Conservation (phyloP, 2,888 invertebrate genomes). For the Isoperla grammatica region DNA sequence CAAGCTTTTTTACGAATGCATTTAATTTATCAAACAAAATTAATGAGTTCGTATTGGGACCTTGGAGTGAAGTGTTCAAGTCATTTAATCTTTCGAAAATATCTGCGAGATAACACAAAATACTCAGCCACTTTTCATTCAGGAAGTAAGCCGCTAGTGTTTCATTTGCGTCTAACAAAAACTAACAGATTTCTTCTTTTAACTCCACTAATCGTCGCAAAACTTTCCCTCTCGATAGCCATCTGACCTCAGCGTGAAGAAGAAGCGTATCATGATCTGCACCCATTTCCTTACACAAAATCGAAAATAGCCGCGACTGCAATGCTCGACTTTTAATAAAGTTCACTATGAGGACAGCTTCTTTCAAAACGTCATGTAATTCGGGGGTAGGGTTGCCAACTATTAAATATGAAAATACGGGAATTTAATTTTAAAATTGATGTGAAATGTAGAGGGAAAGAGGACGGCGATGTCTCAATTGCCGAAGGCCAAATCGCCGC, state of each 20-base stretch:
- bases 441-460: too few species aligned
- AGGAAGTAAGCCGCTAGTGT: neutral
- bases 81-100: neutral
- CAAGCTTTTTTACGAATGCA: too few species aligned
- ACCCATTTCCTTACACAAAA: slow-evolving; percentile 34
- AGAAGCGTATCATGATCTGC: slow-evolving; percentile 23
- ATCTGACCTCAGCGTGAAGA: slow-evolving; percentile 25
- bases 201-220: slow-evolving; percentile 21
- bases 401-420: too few species aligned
- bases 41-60: too few species aligned
- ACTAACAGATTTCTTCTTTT: slow-evolving; percentile 20
- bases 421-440: too few species aligned
- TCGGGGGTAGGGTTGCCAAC: too few species aligned
- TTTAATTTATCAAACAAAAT: too few species aligned
- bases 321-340: slow-evolving; percentile 30
- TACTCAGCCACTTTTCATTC: too few species aligned
- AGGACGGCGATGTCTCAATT: too few species aligned
- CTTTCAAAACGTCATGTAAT: slow-evolving; percentile 30
- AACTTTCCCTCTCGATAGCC: slow-evolving; percentile 26
- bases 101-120: neutral
- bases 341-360: slow-evolving; percentile 22
- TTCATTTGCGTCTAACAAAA: slow-evolving; percentile 21
- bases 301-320: slow-evolving; percentile 32
- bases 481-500: too few species aligned
- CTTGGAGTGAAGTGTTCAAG: too few species aligned